Evolutionary conservation across 2,113 vertebrate species (phyloP).

Genomic region (Pogona vitticeps): DNA sequence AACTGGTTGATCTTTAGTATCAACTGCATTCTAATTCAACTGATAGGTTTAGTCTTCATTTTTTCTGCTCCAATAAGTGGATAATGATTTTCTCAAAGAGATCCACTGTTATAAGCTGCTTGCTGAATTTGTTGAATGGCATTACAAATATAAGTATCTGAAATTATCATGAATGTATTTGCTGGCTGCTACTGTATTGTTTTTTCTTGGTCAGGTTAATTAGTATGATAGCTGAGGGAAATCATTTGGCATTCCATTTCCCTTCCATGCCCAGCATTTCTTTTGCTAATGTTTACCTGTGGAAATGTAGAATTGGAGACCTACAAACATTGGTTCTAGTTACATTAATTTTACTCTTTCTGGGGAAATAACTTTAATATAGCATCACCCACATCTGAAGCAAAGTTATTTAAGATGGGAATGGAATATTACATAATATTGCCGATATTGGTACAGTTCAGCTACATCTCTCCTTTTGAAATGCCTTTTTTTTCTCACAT

Average conservation of each 20-base stretch:
- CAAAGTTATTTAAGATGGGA: background rate
- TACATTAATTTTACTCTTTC: constrained; percentile 20
- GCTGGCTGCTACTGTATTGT: constrained; percentile 34
- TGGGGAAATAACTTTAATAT: constrained; percentile 35
- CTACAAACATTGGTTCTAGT: constrained; percentile 28
- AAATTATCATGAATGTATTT: constrained; percentile 45
- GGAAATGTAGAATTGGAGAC: constrained; percentile 39
- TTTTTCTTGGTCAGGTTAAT: constrained; percentile 42
- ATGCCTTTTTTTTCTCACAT: background rate
- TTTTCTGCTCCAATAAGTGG: constrained; percentile 38
- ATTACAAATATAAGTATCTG: constrained; percentile 34
- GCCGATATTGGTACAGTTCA: background rate
- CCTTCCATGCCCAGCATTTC: constrained; percentile 12
- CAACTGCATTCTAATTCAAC: background rate
- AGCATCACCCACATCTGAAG: background rate
- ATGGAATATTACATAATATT: background rate
- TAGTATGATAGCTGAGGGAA: constrained; percentile 26
- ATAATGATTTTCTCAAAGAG: constrained; percentile 38
- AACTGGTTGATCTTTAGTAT: background rate
- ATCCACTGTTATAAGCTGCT: constrained; percentile 42
- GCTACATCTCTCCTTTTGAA: background rate
- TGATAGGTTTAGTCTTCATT: constrained; percentile 17
- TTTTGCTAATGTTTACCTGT: constrained; percentile 49
- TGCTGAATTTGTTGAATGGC: constrained; percentile 3
- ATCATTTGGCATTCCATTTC: constrained; percentile 32